phyloP scores from a whole-genome alignment of 2,797 vertebrate genomes.

The Galagoides demidoff region DNA sequence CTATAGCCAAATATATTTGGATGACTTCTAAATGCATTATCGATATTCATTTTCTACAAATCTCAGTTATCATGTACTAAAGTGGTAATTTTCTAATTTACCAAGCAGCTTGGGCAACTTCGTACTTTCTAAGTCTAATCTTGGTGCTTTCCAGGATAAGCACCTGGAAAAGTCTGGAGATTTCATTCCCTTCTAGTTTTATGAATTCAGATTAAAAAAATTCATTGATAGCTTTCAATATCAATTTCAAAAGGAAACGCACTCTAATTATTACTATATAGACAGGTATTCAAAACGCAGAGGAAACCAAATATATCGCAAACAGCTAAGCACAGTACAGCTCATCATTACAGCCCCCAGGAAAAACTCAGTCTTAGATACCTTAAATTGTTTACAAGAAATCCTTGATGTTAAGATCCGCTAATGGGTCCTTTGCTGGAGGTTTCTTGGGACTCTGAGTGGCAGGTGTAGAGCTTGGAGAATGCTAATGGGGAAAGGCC shows the following conservation, averaged over 20 bases:
- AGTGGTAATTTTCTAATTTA: conserved; percentile 19
- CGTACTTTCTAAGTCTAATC: conserved; percentile 6
- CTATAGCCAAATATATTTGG: conserved; percentile 5
- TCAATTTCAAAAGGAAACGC: conserved; percentile 39
- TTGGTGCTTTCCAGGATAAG: conserved; percentile 23
- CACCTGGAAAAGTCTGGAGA: background rate
- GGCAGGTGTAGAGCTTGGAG: conserved; percentile 94
- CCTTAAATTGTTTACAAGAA: conserved; percentile 97
- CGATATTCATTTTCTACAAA: background rate
- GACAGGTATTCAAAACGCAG: background rate
- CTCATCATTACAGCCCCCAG: conserved; percentile 61
- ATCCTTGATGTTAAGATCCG: conserved; percentile 99
- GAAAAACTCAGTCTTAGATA: conserved; percentile 83
- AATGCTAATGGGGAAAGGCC: conserved; percentile 89
- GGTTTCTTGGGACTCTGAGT: conserved; percentile 98
- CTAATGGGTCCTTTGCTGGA: conserved; percentile 98
- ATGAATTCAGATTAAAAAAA: background rate
- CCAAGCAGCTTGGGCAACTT: background rate
- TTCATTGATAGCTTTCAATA: conserved; percentile 24
- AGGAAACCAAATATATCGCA: conserved; percentile 46
- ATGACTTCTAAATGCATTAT: conserved; percentile 28
- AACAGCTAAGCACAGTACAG: conserved; percentile 41
- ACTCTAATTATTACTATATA: background rate
- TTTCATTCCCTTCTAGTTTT: background rate
- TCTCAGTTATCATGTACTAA: background rate